phyloP scores from a whole-genome alignment of 23 tunicate species.

The Halocynthia aurantium region DNA sequence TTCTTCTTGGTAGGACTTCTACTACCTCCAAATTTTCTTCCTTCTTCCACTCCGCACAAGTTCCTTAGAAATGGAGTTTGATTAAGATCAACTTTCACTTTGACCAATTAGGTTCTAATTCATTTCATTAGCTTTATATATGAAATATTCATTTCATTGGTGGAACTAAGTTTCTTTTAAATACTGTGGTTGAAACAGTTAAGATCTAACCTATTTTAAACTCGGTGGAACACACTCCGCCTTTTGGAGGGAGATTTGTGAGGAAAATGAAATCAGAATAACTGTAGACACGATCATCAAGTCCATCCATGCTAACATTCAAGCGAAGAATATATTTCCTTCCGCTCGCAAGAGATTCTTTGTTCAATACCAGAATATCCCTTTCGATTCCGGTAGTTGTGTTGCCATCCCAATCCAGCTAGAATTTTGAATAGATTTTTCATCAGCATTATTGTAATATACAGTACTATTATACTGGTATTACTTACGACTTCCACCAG shows the following conservation, averaged over 20 bases:
- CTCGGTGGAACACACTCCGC: slow-evolving; percentile 62
- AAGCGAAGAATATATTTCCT: slow-evolving; percentile 48
- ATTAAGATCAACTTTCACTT: too few relatives aligned
- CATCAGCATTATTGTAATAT: too few relatives aligned
- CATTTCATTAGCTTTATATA: too few relatives aligned
- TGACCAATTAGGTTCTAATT: too few relatives aligned
- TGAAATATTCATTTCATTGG: background rate
- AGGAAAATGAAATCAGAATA: slow-evolving; percentile 63
- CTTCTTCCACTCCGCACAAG: too few relatives aligned
- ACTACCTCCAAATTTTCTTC: too few relatives aligned
- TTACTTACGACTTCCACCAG: too few relatives aligned
- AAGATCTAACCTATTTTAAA: slow-evolving; percentile 23
- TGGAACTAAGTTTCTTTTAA: background rate
- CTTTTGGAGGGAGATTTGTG: slow-evolving; percentile 77
- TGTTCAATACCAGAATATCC: slow-evolving; percentile 56
- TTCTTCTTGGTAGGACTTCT: slow-evolving; percentile 5
- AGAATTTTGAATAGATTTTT: background rate
- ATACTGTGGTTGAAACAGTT: background rate
- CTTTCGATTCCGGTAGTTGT: slow-evolving; percentile 66
- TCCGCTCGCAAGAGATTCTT: slow-evolving; percentile 60
- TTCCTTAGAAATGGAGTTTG: too few relatives aligned
- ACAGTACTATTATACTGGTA: too few relatives aligned
- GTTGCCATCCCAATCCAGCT: slow-evolving; percentile 71
- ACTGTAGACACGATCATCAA: slow-evolving; percentile 76
- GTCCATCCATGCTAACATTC: slow-evolving; percentile 80